These are phyloP conservation scores for Percopsis omiscomaycus DNA, from an alignment of 2,797 vertebrate species.

Conservation along the genomic window DNA sequence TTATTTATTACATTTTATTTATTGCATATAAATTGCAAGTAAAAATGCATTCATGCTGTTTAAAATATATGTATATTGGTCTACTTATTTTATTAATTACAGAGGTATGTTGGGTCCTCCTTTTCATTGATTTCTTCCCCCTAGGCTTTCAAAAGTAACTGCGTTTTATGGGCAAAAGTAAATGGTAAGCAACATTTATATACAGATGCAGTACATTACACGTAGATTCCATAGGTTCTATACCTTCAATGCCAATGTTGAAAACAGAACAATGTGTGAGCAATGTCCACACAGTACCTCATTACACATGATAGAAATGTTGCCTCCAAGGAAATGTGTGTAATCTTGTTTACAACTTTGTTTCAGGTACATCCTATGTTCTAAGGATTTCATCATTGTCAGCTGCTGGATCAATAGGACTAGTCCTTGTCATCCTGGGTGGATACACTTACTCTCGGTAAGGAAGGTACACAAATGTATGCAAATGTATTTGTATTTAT, in stretches of 20 bases:
- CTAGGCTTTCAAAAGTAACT: slow-evolving; percentile 71
- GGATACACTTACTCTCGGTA: slow-evolving; percentile 66
- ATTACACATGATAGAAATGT: not conserved
- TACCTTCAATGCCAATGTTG: not conserved
- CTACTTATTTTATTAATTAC: not conserved
- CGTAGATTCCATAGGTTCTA: not conserved
- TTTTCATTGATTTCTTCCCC: slow-evolving; percentile 26
- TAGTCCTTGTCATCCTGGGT: slow-evolving; percentile 41
- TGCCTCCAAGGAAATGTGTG: not conserved
- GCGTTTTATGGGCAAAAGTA: slow-evolving; percentile 78
- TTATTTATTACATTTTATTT: not conserved
- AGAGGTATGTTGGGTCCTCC: not conserved
- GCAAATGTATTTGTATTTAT: not conserved
- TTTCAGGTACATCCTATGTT: slow-evolving; percentile 66
- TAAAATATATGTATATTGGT: not conserved
- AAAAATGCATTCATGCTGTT: not conserved
- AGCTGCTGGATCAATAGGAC: slow-evolving; percentile 51
- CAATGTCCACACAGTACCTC: not conserved
- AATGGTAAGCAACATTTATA: slow-evolving; percentile 59
- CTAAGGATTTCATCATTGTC: slow-evolving; percentile 61
- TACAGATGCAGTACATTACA: not conserved
- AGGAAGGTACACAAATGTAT: slow-evolving; percentile 3
- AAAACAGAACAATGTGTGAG: not conserved
- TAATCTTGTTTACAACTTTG: not conserved
- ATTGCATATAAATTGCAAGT: no score